Evolutionary conservation across 2,113 vertebrate species (phyloP).

Genomic region (Thoracochromis brauschi): DNA sequence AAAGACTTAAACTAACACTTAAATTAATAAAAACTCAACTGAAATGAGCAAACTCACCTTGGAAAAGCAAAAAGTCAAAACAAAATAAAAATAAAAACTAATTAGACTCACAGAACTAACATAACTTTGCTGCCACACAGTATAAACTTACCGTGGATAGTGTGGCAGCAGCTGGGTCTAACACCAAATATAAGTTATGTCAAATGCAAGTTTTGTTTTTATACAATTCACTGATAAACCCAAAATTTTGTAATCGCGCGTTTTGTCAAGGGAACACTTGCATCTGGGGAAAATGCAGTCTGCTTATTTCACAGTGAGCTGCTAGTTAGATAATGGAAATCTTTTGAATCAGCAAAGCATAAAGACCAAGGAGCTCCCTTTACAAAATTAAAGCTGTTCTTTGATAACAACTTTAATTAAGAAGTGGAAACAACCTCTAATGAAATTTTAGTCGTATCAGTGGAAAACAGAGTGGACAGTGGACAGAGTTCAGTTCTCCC

Average conservation of each 20-base stretch:
- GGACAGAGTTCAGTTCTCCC: background rate
- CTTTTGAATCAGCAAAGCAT: background rate
- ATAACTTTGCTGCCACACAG: background rate
- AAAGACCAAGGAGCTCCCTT: background rate
- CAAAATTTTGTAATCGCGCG: background rate
- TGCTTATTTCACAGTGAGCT: background rate
- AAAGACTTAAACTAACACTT: background rate
- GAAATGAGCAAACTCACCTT: background rate
- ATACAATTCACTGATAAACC: background rate
- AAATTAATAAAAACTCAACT: background rate
- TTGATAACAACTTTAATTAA: conserved; percentile 29
- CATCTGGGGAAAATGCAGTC: background rate
- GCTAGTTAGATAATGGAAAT: background rate
- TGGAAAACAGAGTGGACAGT: background rate
- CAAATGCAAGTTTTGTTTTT: background rate
- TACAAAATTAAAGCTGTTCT: background rate
- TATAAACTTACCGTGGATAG: background rate
- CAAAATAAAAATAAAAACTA: background rate
- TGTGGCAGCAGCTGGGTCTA: background rate
- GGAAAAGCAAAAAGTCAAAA: background rate
- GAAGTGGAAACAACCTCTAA: background rate
- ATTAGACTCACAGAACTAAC: background rate
- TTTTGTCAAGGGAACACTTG: background rate
- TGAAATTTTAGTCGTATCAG: conserved; percentile 7
- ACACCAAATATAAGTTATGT: background rate